Base-by-base conservation (phyloP, 2,113 vertebrate species). In the Mionectes macconnelli region DNA sequence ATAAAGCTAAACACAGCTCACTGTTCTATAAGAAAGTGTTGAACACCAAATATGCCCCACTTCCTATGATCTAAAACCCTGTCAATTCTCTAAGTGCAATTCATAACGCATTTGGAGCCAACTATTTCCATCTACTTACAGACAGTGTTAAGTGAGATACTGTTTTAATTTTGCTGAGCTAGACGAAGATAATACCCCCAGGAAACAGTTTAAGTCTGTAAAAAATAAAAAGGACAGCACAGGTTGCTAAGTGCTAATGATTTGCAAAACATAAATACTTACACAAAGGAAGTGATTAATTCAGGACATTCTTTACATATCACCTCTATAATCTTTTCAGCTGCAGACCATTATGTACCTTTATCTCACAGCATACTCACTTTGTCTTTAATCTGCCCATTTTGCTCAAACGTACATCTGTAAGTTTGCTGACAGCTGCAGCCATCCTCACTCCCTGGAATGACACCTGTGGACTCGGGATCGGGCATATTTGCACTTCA, bases 21-120 rank as follows among this genome's bases (percentile, higher is more conserved):
- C 49, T 73, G 75, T 57, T 89, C 78, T 94, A 93, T 95, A 96
- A 90, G 96, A 88, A 96, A 94, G 92, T 96, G 94, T 91, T 96
- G 93, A 97, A 80, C 87, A 93, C 50, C 47, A 90, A 88, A 59
- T 77, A 83, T 93, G 87, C 14, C 39, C 81, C 62, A 77, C 70
- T 97, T 95, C 74, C 82, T 90, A 35, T 70, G 74, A 83, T 76
- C 70, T 90, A 74, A 97, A 97, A 90, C 37, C 30, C 19, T 25
- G 17, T 81, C 76, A 77, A 47, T 88, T 90, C 55, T 83, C 45
- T 59, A 47, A 91, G 35, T 2, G 4, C 60, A 56, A 55, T 89
- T 91, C 69, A 59, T 63, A 90, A 90, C 55, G 87, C 45, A 67
- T 67, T 75, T 74, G 53, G 67, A 91, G 70, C 82, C 78, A 95